Base-by-base conservation (phyloP, 2,797 vertebrate species). In the Merluccius polli region DNA sequence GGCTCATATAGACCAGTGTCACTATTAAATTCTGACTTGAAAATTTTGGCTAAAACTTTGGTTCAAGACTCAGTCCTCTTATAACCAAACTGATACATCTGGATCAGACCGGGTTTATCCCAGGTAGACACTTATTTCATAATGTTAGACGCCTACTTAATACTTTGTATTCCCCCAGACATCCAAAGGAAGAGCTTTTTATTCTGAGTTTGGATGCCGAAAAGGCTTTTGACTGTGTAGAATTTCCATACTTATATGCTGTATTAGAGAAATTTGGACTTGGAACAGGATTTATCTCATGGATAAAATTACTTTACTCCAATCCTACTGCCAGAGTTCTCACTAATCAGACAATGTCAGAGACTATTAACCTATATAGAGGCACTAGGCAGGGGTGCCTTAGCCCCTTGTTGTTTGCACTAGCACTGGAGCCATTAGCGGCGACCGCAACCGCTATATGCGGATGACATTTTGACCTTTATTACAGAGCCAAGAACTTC, bases 281-380 rank as follows among this genome's bases (percentile, higher is more conserved):
- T 69, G 59, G 76, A 4, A 1, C 36, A 29, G 65, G 12, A 27
- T 73, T 78, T 30, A 48, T 70, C 1, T 35, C 30, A 13, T 75
- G 77, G 73, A 72, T 67, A n/a, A 78, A 78, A 4, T 12, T 78
- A 71, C n/a, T 78, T 13, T 78, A 78, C 35, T 67, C 24, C 21
- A 72, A 75, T 16, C 77, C 73, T 15, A 24, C 18, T 68, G 31
- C 78, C 11, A 79, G 35, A 31, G 72, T 75, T 16, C 70, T 71
- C 16, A 80, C 32, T n/a, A 77, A 71, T 71, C 72, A 30, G 33
- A 74, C 32, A 9, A 16, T 74, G 4, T 77, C 75, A 16, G 13
- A 31, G 16, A 21, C 24, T 24, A 65, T 80, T 33, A 27, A 27
- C 4, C 32, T 71, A 4, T 5, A 29, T 21, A 65, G 67, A 35